Base-by-base conservation (phyloP, 2,113 vertebrate genomes). In the Xiphorhynchus elegans region DNA sequence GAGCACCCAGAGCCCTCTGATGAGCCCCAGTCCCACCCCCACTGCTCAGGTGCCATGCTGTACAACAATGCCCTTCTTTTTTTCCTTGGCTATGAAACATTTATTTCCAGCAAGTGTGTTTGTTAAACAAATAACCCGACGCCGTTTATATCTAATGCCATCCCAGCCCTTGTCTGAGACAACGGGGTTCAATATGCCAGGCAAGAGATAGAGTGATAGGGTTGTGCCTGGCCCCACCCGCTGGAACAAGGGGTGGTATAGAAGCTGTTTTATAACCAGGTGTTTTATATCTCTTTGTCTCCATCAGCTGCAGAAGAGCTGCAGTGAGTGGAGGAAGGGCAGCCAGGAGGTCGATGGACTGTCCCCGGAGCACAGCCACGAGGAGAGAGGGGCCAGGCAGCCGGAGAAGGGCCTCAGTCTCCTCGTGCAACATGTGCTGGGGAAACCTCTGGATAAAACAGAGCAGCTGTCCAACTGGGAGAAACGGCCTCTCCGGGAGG, bases 401-500 rank as follows among this genome's bases (percentile, higher is more conserved):
- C 90, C 92, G 0, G 98, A 98, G 84, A 98, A 98, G 89, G 99
- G 99, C 6, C 98, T 99, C 82, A 99, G 99, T 96, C 97, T 99
- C 49, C 88, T 99, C 92, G 98, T 99, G 67, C 98, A 98, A 59
- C 98, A 98, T 33, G 97, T 99, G 52, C 96, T 99, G 86, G 98
- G 99, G 53, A 98, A 97, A 50, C 98, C 99, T 10, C 97, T 99
- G 60, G 98, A 99, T 96, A 99, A 99, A 94, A 96, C 86, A 0
- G 98, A 99, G 94, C 99, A 99, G 98, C 97, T 99, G 69, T 99
- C 99, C 33, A 98, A 98, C 97, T 99, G 99, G 99, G 98, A 99
- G 94, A 98, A 97, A 58, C 97, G 98, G 53, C 99, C 99, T 0
- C 98, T 99, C 4, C 97, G 98, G 7, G 96, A 98, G 90, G 97